Percentiles rank a stretch among this genome's conserved stretches.
phyloP scores from a whole-genome alignment of 1,140 invertebrate species.

The Drosophila ananassae region DNA sequence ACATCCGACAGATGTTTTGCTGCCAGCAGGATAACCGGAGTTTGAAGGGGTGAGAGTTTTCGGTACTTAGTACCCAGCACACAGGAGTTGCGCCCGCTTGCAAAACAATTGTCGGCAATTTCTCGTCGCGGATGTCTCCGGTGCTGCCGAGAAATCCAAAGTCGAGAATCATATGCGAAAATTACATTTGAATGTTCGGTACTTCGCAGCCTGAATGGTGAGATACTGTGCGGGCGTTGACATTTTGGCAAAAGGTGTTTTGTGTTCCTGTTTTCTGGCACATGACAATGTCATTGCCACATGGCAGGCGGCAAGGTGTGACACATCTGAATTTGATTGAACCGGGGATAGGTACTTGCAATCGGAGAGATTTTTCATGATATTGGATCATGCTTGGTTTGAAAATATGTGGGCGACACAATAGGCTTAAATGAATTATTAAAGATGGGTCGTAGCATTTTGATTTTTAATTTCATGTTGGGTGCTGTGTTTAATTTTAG shows the following conservation, averaged over 20 bases:
- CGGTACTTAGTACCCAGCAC: not conserved
- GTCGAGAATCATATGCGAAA: constrained; percentile 41
- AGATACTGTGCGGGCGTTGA: constrained; percentile 68
- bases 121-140: constrained; percentile 67
- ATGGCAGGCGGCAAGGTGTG: constrained; percentile 65
- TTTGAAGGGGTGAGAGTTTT: constrained; percentile 1
- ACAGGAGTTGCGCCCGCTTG: constrained; percentile 66
- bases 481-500: no score
- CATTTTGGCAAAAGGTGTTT: constrained; percentile 69
- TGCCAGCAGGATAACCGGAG: constrained; percentile 32
- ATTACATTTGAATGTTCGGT: constrained; percentile 56
- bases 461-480: no score
- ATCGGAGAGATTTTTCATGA: constrained; percentile 13
- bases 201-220: constrained; percentile 25
- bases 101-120: constrained; percentile 73
- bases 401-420: constrained; percentile 21
- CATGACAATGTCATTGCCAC: constrained; percentile 49
- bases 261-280: constrained; percentile 27
- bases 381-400: constrained; percentile 35
- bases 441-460: not conserved
- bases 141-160: constrained; percentile 25
- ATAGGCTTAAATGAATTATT: constrained; percentile 23
- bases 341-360: not conserved
- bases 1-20: constrained; percentile 79
- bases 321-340: constrained; percentile 57